Evolutionary conservation across 2,113 vertebrate genomes (phyloP), one percentile per base, ranked within the genome.

Genomic region (Piaya cayana): DNA sequence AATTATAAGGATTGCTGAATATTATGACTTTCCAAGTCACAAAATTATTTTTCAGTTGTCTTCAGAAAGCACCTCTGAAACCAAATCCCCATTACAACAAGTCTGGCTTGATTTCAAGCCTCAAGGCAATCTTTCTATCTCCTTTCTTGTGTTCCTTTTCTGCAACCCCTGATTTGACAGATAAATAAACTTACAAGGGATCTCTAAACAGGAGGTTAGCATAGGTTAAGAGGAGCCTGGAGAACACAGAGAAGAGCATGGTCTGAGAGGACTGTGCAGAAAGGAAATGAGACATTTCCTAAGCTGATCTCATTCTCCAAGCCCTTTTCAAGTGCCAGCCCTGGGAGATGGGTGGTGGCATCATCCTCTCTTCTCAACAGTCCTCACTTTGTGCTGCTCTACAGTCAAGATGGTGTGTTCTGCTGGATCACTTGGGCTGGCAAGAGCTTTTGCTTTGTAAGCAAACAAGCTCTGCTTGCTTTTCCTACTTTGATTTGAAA

Each of bases 401-500:
- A 13, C 50, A 88, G 42, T 55, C 63, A 75, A 78, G 52, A 27
- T 2, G 0, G 17, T 90, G 30, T 74, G 45, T 29, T 88, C 60
- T 88, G 36, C 45, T 85, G 64, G 71, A 75, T 55, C 4, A 4
- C 47, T 70, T 80, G 53, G 49, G 20, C 36, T 79, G 42, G 30
- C 37, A 68, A 26, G 15, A 77, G 29, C 5, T 76, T 95, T 70
- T 70, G 62, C 70, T 88, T 93, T 84, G 81, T 83, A 90, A 80
- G 55, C 45, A 95, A 91, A 59, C 64, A 93, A 80, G 25, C 49
- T 60, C 34, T 58, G 52, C 50, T 96, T 92, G 68, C 17, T 88
- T 93, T 93, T 88, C 52, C 25, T 78, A 49, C 60, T 88, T 53
- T 19, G 37, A 75, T 81, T 96, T 86, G 49, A 80, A 95, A 88